A percentile compares a stretch with the other conserved stretches of the same genome.
Evolutionary conservation across 2,797 vertebrate species (phyloP).

Genomic region (Melanotaenia maccullochi): DNA sequence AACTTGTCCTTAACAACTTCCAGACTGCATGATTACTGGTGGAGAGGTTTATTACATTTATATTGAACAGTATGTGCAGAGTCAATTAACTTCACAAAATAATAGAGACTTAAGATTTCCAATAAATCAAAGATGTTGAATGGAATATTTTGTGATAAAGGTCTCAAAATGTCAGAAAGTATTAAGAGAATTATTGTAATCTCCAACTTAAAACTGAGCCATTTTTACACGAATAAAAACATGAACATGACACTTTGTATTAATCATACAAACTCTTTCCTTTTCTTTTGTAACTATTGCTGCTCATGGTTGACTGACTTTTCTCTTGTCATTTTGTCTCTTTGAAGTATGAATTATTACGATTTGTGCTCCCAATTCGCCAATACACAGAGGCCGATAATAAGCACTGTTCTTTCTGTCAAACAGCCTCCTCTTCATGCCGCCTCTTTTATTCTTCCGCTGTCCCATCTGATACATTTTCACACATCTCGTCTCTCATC

Average conservation of each 20-base stretch:
- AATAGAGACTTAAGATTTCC: background rate
- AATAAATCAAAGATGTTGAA: background rate
- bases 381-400: slow-evolving; percentile 2
- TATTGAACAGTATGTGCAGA: background rate
- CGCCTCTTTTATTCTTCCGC: background rate
- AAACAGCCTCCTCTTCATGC: slow-evolving; percentile 10
- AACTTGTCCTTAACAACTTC: background rate
- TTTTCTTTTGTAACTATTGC: background rate
- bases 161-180: background rate
- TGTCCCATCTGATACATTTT: slow-evolving; percentile 12
- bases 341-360: slow-evolving; percentile 8
- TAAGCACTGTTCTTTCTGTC: slow-evolving; percentile 4
- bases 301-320: slow-evolving; percentile 5
- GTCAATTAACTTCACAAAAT: background rate
- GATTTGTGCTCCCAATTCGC: slow-evolving; percentile 3
- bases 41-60: background rate
- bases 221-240: background rate
- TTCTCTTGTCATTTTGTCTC: background rate
- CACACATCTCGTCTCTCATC: slow-evolving; percentile 6
- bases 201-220: background rate
- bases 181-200: background rate
- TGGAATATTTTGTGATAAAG: background rate
- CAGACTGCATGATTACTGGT: background rate
- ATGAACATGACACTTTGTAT: background rate
- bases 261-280: background rate